Percentiles rank a stretch among this genome's conserved stretches.
These are phyloP conservation scores for Drosophila greeni DNA, from an alignment of 2,888 invertebrate genomes.

Conservation along the genomic window DNA sequence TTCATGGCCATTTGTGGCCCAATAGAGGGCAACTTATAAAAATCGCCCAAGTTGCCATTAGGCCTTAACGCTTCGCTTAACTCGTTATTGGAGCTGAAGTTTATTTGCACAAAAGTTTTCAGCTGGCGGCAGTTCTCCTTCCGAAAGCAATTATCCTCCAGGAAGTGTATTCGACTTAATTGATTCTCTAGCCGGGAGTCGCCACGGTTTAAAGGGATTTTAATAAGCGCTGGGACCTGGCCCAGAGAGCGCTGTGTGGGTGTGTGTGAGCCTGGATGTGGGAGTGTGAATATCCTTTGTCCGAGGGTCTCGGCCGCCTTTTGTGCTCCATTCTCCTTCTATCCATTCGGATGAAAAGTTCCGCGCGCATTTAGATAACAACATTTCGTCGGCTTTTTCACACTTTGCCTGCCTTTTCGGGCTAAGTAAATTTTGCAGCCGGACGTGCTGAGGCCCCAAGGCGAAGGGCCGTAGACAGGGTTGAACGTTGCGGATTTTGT, in stretches of 20 bases:
- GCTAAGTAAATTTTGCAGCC: slow-evolving; percentile 43
- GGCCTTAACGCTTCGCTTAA: slow-evolving; percentile 69
- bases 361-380: slow-evolving; percentile 66
- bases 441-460: slow-evolving; percentile 49
- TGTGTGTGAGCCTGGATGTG: slow-evolving; percentile 18
- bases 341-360: slow-evolving; percentile 63
- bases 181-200: slow-evolving; percentile 63
- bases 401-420: slow-evolving; percentile 52
- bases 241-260: slow-evolving; percentile 13
- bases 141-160: slow-evolving; percentile 69
- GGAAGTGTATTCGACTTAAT: slow-evolving; percentile 69
- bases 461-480: slow-evolving; percentile 22
- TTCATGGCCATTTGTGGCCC: slow-evolving; percentile 10
- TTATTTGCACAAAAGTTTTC: slow-evolving; percentile 64
- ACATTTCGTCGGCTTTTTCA: slow-evolving; percentile 65
- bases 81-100: slow-evolving; percentile 68
- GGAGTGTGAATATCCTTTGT: slow-evolving; percentile 33
- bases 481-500: slow-evolving; percentile 33
- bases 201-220: slow-evolving; percentile 68
- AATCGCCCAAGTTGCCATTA: slow-evolving; percentile 61
- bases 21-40: slow-evolving; percentile 11
- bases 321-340: slow-evolving; percentile 48
- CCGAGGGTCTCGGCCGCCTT: slow-evolving; percentile 25
- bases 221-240: slow-evolving; percentile 62
- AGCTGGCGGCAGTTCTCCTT: slow-evolving; percentile 54